Conservation (phyloP, 1,140 invertebrate species). For the Zaprionus gabonicus region DNA sequence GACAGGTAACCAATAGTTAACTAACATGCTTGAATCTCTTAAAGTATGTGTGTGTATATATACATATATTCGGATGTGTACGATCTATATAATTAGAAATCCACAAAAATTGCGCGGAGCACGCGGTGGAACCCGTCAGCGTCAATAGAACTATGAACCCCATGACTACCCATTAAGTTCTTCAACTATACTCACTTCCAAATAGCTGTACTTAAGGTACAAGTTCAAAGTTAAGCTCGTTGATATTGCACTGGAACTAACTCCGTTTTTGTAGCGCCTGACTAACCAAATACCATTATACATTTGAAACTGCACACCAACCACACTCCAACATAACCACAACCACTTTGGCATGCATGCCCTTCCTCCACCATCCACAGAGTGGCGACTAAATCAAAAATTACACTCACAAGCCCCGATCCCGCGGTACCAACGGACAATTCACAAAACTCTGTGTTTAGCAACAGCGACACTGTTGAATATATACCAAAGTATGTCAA, state of each 20-base stretch:
- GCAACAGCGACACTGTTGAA: slow-evolving; percentile 79
- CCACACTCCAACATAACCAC: slow-evolving; percentile 28
- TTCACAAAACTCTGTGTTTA: slow-evolving; percentile 74
- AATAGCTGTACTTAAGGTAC: slow-evolving; percentile 81
- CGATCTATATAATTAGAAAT: slow-evolving; percentile 73
- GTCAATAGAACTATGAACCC: slow-evolving; percentile 66
- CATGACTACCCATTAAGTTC: slow-evolving; percentile 49
- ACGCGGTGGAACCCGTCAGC: slow-evolving; percentile 72
- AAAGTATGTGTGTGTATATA: slow-evolving; percentile 20
- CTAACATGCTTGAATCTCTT: background rate
- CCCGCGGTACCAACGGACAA: slow-evolving; percentile 70
- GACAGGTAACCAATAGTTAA: slow-evolving; percentile 77
- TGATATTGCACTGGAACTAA: slow-evolving; percentile 37
- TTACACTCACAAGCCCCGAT: slow-evolving; percentile 85
- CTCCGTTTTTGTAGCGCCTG: slow-evolving; percentile 37
- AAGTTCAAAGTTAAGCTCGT: slow-evolving; percentile 45
- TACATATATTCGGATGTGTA: slow-evolving; percentile 39
- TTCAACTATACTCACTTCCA: slow-evolving; percentile 61
- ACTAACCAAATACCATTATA: slow-evolving; percentile 49
- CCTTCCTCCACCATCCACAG: slow-evolving; percentile 66
- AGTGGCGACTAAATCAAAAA: slow-evolving; percentile 79
- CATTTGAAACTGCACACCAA: slow-evolving; percentile 2
- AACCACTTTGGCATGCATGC: slow-evolving; percentile 26
- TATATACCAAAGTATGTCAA: slow-evolving; percentile 78
- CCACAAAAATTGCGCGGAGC: slow-evolving; percentile 84